Evolutionary conservation across 2,113 vertebrate genomes (phyloP), one percentile per base, ranked within the genome.

Genomic region (Ptychochromis oligacanthus): DNA sequence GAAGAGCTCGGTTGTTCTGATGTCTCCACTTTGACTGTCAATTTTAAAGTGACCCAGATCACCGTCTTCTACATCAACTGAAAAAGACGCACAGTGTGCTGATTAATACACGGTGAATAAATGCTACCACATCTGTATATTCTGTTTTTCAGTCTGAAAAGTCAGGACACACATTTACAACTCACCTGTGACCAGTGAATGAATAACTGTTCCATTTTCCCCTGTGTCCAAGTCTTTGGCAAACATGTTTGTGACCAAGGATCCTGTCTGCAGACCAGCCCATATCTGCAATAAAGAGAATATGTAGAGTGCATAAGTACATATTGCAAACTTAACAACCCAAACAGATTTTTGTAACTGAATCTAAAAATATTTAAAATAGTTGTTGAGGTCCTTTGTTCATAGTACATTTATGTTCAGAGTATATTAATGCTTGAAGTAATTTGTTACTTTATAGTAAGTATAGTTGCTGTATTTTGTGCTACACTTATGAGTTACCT

Each of bases 141-240:
- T 72, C 0, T 54, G 7, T 54, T 9, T 20, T 20, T 7, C 7
- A 54, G 1, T 57, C 7, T 43, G 15, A 8, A 12, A 10, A 26
- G 43, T 24, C 64, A 75, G 10, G 20, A 24, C 3, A 36, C 6
- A 4, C 5, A 4, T 36, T 28, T 17, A 34, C 10, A 13, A 12
- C 82, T 84, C 95, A 99, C 98, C 96, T 95, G 96, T 80, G 77
- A 92, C 94, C 78, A 97, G 1, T 3, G 96, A 96, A 89, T 97
- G 97, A 3, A 75, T 75, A 1, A 98, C 93, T 2, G 95, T 95
- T 78, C 96, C 92, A n/a, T 97, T 98, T 84, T 94, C 96, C 86
- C 97, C 98, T 83, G 96, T 94, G 90, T 99, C 97, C 0, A 88
- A 91, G 79, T 99, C 98, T 93, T 97, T 98, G 64, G 98, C 97